phyloP scores from a whole-genome alignment of 2,888 invertebrate genomes.

The Hyalella azteca region DNA sequence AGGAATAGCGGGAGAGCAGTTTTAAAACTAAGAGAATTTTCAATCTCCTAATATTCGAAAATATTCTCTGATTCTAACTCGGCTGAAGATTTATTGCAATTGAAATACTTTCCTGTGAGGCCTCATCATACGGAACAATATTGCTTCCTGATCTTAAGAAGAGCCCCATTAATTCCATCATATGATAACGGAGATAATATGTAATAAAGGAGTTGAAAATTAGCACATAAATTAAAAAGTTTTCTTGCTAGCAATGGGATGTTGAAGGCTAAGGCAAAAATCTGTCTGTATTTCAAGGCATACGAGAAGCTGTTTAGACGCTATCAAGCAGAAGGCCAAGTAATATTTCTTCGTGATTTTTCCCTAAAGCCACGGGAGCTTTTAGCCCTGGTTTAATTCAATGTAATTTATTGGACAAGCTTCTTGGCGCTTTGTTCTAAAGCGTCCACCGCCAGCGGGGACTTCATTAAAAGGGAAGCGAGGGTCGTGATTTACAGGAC shows the following conservation, averaged over 20 bases:
- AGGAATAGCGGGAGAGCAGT: no score
- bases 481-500: constrained; percentile 2
- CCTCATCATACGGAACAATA: no score
- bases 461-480: constrained; percentile 31
- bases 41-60: no score
- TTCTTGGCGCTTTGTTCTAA: constrained; percentile 37
- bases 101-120: no score
- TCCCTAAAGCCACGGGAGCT: constrained; percentile 29
- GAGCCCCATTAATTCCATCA: no score
- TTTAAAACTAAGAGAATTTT: no score
- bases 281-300: background rate
- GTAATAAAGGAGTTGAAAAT: no score
- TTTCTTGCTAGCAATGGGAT: background rate
- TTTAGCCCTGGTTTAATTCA: constrained; percentile 35
- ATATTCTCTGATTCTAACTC: no score
- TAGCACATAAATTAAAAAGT: background rate
- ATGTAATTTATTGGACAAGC: constrained; percentile 33
- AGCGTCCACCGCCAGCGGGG: constrained; percentile 22
- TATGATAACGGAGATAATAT: no score
- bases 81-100: no score
- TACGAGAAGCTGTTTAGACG: background rate
- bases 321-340: constrained; percentile 25
- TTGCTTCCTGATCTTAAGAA: no score
- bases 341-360: constrained; percentile 37
- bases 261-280: background rate